Percentiles rank a stretch among this genome's conserved stretches.
These are phyloP conservation scores for Ormyrus rosae DNA, from an alignment of 2,888 invertebrate species.

Conservation along the genomic window DNA sequence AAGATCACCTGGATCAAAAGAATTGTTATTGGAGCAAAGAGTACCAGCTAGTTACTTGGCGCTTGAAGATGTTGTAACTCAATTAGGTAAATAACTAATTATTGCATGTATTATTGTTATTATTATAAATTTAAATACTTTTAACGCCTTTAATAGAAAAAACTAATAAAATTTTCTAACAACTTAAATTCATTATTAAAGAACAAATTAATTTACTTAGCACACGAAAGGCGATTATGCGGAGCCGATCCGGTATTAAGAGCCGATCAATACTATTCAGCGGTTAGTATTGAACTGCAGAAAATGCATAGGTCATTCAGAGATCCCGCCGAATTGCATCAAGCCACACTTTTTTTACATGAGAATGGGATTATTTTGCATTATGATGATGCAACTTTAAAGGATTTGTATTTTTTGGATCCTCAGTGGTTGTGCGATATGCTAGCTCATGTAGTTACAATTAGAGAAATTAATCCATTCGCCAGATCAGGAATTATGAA, in stretches of 20 bases:
- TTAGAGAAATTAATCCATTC: constrained; percentile 97
- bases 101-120: no score
- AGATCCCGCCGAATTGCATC: constrained; percentile 93
- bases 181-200: neutral
- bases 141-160: neutral
- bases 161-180: neutral
- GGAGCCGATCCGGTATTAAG: constrained; percentile 89
- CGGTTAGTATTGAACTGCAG: constrained; percentile 78
- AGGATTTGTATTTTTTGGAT: constrained; percentile 96
- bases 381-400: constrained; percentile 94
- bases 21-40: constrained; percentile 92
- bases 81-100: constrained; percentile 64
- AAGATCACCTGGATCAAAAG: constrained; percentile 93
- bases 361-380: constrained; percentile 98
- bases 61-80: constrained; percentile 92
- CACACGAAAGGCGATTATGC: constrained; percentile 83
- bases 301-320: constrained; percentile 84
- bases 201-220: constrained; percentile 75
- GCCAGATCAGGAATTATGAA: constrained; percentile 95
- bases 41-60: constrained; percentile 97
- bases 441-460: constrained; percentile 96
- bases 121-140: neutral
- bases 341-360: constrained; percentile 97
- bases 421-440: constrained; percentile 99
- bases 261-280: constrained; percentile 84